phyloP scores from a whole-genome alignment of 2,113 vertebrate genomes.

The Arizona elegans region DNA sequence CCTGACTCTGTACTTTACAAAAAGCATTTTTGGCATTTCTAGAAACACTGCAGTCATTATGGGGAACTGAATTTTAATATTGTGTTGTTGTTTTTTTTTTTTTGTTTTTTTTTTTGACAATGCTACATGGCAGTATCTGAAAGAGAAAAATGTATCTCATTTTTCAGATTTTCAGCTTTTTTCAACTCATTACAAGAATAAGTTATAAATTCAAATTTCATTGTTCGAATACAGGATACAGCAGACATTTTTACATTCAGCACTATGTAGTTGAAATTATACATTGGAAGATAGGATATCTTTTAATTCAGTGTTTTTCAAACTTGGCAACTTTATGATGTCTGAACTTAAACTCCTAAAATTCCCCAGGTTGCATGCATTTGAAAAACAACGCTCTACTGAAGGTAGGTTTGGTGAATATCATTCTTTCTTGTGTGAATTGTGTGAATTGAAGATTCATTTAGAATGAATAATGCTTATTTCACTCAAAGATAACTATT shows the following conservation, averaged over 20 bases:
- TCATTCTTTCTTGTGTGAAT: background rate
- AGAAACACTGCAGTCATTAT: background rate
- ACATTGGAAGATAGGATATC: background rate
- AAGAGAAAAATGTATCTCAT: background rate
- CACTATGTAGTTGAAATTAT: background rate
- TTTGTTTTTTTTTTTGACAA: background rate
- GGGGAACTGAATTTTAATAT: background rate
- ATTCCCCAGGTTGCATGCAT: background rate
- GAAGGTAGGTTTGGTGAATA: background rate
- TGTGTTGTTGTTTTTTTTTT: too few relatives aligned
- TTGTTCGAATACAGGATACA: background rate
- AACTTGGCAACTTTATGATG: background rate
- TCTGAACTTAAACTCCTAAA: background rate
- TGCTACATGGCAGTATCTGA: background rate
- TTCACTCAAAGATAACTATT: background rate
- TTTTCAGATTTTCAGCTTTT: background rate
- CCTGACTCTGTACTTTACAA: background rate
- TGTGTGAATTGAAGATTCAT: background rate
- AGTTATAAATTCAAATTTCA: background rate
- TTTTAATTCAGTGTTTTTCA: background rate
- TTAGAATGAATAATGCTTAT: background rate
- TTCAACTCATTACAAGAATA: background rate
- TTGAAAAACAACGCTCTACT: background rate
- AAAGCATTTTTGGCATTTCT: background rate
- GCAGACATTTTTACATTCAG: background rate